Conservation (phyloP, 2,888 invertebrate species). For the Abrostola tripartita region DNA sequence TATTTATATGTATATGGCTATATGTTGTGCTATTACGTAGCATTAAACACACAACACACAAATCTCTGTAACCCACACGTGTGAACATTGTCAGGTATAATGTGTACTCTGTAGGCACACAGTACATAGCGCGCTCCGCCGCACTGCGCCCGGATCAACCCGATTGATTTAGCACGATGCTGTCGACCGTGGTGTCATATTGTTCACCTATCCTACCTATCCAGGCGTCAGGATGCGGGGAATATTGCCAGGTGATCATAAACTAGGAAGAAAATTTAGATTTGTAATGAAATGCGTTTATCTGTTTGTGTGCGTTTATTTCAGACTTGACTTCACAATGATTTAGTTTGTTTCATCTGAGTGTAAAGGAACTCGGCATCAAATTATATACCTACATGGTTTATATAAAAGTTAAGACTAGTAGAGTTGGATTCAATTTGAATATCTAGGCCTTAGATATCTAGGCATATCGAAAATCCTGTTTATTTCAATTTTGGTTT, state of each 20-base stretch:
- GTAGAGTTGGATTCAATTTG: too few species aligned
- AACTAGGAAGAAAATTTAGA: background rate
- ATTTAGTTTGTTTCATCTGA: too few species aligned
- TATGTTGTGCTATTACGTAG: too few species aligned
- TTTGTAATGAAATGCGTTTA: background rate
- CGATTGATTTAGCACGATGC: slow-evolving; percentile 30
- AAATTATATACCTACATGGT: too few species aligned
- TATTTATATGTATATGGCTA: too few species aligned
- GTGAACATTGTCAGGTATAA: background rate
- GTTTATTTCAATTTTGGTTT: too few species aligned
- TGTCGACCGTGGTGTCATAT: slow-evolving; percentile 5
- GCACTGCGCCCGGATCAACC: slow-evolving; percentile 25
- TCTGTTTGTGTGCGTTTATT: background rate
- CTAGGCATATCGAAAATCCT: too few species aligned
- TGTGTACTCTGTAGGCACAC: background rate
- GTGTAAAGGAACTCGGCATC: too few species aligned
- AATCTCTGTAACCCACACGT: background rate
- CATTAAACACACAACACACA: too few species aligned
- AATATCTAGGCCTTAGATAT: too few species aligned
- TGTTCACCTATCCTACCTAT: slow-evolving; percentile 2
- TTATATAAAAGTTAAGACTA: too few species aligned
- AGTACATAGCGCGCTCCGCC: slow-evolving; percentile 6
- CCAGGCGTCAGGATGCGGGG: background rate
- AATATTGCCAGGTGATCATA: background rate
- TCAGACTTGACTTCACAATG: too few species aligned